Evolutionary conservation across 2,797 vertebrate genomes (phyloP).

Genomic region (Amphiprion clarkii): DNA sequence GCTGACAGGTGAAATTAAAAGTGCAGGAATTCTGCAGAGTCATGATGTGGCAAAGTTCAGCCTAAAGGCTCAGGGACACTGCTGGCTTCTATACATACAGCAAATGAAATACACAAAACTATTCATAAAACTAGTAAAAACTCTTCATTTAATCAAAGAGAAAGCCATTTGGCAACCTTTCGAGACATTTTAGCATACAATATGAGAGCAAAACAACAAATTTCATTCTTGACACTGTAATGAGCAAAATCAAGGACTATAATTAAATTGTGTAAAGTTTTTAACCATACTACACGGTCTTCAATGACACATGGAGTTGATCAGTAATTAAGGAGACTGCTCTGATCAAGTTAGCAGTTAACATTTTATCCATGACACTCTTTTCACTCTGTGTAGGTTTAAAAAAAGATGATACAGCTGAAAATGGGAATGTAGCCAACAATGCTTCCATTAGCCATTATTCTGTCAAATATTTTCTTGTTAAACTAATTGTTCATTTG

Average conservation of each 20-base stretch:
- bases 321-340: neutral
- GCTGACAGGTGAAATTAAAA: slow-evolving; percentile 28
- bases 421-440: too few species aligned
- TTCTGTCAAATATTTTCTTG: too few species aligned
- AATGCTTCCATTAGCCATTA: too few species aligned
- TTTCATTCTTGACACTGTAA: neutral
- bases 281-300: neutral
- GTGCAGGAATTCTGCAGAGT: slow-evolving; percentile 21
- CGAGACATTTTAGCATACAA: neutral
- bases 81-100: neutral
- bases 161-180: neutral
- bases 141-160: neutral
- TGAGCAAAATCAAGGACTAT: neutral
- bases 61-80: neutral
- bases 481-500: too few species aligned
- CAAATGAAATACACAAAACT: neutral
- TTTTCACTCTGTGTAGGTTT: neutral
- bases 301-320: neutral
- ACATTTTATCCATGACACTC: neutral
- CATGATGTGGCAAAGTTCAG: neutral
- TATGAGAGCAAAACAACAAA: neutral
- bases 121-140: neutral
- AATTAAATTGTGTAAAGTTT: neutral
- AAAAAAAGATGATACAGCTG: too few species aligned
- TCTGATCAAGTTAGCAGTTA: neutral